Conservation (phyloP, 1,140 invertebrate species). For the Rhopalosiphum padi region DNA sequence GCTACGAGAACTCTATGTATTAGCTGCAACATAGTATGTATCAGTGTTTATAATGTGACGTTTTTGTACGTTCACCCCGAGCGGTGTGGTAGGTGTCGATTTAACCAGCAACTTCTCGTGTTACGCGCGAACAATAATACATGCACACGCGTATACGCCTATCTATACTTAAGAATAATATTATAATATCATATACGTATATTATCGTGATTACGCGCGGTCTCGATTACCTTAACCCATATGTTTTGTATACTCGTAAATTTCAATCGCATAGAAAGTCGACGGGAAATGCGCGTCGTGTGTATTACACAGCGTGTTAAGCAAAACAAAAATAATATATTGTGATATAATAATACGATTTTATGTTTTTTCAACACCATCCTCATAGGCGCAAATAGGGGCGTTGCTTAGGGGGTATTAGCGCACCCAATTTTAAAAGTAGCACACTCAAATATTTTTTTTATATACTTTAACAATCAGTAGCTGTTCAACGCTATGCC, state of each 20-base stretch:
- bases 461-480: too few relatives aligned
- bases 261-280: not conserved
- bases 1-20: too few relatives aligned
- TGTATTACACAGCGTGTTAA: not conserved
- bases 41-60: not conserved
- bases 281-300: not conserved
- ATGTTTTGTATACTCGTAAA: not conserved
- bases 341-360: not conserved
- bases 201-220: not conserved
- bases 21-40: too few relatives aligned
- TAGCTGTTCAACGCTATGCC: too few relatives aligned
- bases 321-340: not conserved
- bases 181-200: too few relatives aligned
- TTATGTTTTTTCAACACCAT: too few relatives aligned
- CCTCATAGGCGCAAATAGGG: too few relatives aligned
- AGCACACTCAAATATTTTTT: too few relatives aligned
- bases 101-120: not conserved
- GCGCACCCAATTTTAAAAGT: too few relatives aligned
- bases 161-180: not conserved
- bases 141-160: not conserved
- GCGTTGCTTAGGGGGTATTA: too few relatives aligned
- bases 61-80: not conserved
- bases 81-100: not conserved
- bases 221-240: conserved; percentile 35
- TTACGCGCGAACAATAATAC: not conserved